Evolutionary conservation across 2,888 invertebrate species (phyloP).

Genomic region (Yponomeuta plumbellus): DNA sequence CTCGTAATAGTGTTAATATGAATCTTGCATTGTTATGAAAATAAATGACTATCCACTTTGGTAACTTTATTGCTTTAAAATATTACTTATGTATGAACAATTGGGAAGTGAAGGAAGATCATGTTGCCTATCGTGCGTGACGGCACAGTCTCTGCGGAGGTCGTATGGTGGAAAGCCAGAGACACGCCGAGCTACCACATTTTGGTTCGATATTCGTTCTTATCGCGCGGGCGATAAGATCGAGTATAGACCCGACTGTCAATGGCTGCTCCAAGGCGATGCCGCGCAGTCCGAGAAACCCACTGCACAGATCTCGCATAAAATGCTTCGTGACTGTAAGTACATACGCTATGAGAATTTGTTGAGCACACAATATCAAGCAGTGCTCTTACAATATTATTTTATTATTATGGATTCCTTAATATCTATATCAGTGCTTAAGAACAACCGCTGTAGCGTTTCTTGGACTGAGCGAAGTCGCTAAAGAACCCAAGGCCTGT

Average conservation of each 20-base stretch:
- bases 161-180: background rate
- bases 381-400: background rate
- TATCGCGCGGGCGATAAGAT: too few species aligned
- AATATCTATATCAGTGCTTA: background rate
- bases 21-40: slow-evolving; percentile 44
- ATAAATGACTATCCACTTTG: slow-evolving; percentile 53
- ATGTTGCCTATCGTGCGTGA: slow-evolving; percentile 30
- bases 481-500: background rate
- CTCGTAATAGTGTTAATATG: slow-evolving; percentile 26
- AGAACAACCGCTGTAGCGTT: background rate
- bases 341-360: background rate
- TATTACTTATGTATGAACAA: background rate
- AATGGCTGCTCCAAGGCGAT: background rate
- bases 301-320: background rate
- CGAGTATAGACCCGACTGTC: too few species aligned
- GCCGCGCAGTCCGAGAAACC: background rate
- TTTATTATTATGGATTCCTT: background rate
- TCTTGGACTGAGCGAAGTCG: background rate
- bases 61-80: slow-evolving; percentile 35
- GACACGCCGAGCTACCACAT: too few species aligned
- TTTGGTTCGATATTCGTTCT: too few species aligned
- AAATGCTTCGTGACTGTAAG: background rate
- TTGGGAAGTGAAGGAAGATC: slow-evolving; percentile 37
- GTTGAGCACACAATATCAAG: background rate
- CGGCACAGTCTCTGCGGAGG: background rate